Evolutionary conservation across 2,797 vertebrate genomes (phyloP), one percentile per base, ranked within the genome.

Genomic region (Takifugu rubripes): DNA sequence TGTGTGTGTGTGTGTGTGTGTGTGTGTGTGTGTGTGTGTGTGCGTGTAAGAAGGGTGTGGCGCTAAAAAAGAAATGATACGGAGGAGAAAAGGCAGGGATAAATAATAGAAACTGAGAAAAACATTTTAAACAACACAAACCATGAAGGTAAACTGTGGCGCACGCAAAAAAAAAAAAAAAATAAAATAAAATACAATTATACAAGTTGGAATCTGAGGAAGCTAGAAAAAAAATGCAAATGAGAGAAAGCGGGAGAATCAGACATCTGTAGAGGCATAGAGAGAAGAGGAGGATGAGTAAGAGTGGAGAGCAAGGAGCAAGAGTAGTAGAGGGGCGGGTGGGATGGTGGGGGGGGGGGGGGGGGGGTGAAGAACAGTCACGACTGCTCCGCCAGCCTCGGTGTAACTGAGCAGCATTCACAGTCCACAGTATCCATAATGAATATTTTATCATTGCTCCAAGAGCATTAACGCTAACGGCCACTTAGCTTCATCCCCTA

Each of bases 401-500:
- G 40, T 68, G 69, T 72, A 74, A 79, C 72, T 66, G 67, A 78
- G 62, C 65, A 25, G 31, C 49, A 26, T 64, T 84, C 79, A 72
- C 59, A 56, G 65, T 54, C 74, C 72, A 63, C 72, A 74, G 68
- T 77, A 77, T 68, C 68, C 74, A 27, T 64, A 61, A 77, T 86
- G 72, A 82, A 84, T 78, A 82, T 75, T 87, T 78, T 52, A 84
- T 75, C 56, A 52, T 54, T 61, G 68, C 61, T 78, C 60, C 62
- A 79, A 66, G 62, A 71, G 56, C 59, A 72, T 76, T 73, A 84
- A 64, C 54, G 49, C 66, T 55, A 78, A 77, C 47, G n/a, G 54
- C 15, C 49, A 31, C 49, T 33, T 58, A 61, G 61, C 76, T 62
- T 27, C 11, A 2, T 58, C 29, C 61, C 59, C 43, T 61, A 56